These are phyloP conservation scores for Clinocottus analis DNA, from an alignment of 2,113 vertebrate genomes.

Conservation along the genomic window DNA sequence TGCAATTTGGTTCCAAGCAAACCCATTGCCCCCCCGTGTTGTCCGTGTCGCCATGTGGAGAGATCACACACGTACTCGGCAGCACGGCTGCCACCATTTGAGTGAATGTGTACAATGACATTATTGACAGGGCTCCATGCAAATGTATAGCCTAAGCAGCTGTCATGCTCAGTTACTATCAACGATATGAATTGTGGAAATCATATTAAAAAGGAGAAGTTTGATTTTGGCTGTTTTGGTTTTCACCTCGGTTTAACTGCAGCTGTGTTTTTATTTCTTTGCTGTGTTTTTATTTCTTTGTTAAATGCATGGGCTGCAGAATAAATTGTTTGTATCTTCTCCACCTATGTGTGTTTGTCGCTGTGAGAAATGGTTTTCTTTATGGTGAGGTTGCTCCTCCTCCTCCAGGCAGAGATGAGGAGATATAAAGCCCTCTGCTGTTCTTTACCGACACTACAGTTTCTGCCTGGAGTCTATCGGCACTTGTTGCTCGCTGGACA, in stretches of 20 bases:
- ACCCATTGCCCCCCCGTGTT: neutral
- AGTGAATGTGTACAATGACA: neutral
- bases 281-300: neutral
- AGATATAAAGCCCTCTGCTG: slow-evolving; percentile 48
- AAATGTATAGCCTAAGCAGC: neutral
- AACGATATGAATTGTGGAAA: neutral
- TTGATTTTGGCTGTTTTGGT: neutral
- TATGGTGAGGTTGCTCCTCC: slow-evolving; percentile 68
- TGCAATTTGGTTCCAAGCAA: slow-evolving; percentile 15
- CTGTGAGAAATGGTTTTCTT: neutral
- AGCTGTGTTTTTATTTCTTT: neutral
- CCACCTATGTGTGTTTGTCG: neutral
- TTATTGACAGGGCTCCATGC: neutral
- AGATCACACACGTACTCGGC: neutral
- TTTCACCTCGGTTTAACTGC: neutral
- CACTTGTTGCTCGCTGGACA: neutral
- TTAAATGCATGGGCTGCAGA: neutral
- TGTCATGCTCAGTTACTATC: neutral
- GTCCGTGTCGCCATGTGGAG: neutral
- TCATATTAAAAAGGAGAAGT: neutral
- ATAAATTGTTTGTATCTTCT: neutral
- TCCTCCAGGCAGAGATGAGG: slow-evolving; percentile 18
- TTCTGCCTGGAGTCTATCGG: slow-evolving; percentile 1
- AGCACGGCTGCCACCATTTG: neutral
- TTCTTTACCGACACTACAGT: neutral